These are phyloP conservation scores for Epinephelus malabaricus DNA, from an alignment of 2,797 vertebrate genomes.

Conservation along the genomic window DNA sequence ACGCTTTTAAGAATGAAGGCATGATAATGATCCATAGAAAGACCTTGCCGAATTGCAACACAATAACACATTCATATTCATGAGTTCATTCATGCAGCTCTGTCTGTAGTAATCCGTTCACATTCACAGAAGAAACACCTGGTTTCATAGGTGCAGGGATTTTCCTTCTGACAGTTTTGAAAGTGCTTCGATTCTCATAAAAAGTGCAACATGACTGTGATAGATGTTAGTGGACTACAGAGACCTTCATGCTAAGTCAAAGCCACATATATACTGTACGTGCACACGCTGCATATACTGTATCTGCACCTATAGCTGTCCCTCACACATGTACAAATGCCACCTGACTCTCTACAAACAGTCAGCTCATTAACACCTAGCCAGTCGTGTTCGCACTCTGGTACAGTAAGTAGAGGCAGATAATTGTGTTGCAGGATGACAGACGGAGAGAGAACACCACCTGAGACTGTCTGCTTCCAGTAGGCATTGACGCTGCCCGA, in stretches of 20 bases:
- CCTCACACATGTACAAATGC: slow-evolving; percentile 12
- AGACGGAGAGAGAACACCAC: slow-evolving; percentile 41
- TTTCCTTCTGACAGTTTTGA: background rate
- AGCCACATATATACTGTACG: no score
- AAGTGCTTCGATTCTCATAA: background rate
- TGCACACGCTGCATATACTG: slow-evolving; percentile 9
- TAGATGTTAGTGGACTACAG: background rate
- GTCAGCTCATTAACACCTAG: slow-evolving; percentile 54
- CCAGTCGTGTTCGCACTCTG: slow-evolving; percentile 26
- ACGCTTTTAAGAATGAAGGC: slow-evolving; percentile 15
- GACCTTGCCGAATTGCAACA: slow-evolving; percentile 1
- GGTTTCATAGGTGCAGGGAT: background rate
- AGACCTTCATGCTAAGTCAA: no score
- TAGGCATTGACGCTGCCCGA: slow-evolving; percentile 26
- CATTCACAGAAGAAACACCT: background rate
- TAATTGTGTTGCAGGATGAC: slow-evolving; percentile 41
- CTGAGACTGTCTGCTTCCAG: slow-evolving; percentile 51
- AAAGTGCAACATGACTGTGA: background rate
- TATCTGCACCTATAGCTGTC: slow-evolving; percentile 22
- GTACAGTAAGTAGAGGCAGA: slow-evolving; percentile 29
- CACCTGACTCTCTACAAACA: slow-evolving; percentile 33
- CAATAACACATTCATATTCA: slow-evolving; percentile 22
- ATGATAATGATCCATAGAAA: background rate
- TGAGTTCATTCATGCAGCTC: background rate
- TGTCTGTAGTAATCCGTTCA: slow-evolving; percentile 1